Evolutionary conservation across 2,888 invertebrate species (phyloP), one percentile per base, ranked within the genome.

Genomic region (Nebria salina): DNA sequence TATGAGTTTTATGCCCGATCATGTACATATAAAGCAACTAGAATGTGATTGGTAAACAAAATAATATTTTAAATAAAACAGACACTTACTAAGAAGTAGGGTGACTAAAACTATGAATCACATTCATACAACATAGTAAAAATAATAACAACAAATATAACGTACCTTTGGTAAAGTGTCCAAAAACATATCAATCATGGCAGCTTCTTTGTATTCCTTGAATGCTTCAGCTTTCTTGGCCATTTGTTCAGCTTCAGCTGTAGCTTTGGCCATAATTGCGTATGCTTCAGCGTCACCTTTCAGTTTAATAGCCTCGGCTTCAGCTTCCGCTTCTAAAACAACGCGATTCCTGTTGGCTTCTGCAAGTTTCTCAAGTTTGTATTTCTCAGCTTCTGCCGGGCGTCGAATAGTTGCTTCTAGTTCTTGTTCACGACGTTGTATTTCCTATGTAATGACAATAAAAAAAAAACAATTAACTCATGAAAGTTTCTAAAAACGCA

Each of bases 221-320:
- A 96, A 98, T 15, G 99, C 98, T 85, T 98, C 98, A 0, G 98
- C 98, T 87, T 98, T 99, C 90, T 97, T 97, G 0, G 95, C 93
- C 97, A 98, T 98, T 90, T 98, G 98, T 88, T 97, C 97, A 0
- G 98, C 97, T 87, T 99, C 98, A 1, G 98, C 98, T 84, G 93
- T 95, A 0, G 98, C 98, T 89, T 97, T 97, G 0, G 97, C 97
- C 86, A 96, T 94, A 86, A 98, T 96, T 34, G 98, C 97, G 88
- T 93, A 98, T 0, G 98, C 98, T 89, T 94, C 98, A 83, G 95
- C 97, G 91, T 95, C 96, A 70, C 96, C 97, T 83, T 95, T 94
- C 83, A 97, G 93, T 87, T 92, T 91, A 42, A 95, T 93, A 20
- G 98, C 94, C 90, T 98, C 97, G 0, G 98, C 95, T 87, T 98